A percentile compares a stretch with the other conserved stretches of the same genome.
These are phyloP conservation scores for Ondatra zibethicus DNA, from an alignment of 2,113 vertebrate genomes.

Conservation along the genomic window DNA sequence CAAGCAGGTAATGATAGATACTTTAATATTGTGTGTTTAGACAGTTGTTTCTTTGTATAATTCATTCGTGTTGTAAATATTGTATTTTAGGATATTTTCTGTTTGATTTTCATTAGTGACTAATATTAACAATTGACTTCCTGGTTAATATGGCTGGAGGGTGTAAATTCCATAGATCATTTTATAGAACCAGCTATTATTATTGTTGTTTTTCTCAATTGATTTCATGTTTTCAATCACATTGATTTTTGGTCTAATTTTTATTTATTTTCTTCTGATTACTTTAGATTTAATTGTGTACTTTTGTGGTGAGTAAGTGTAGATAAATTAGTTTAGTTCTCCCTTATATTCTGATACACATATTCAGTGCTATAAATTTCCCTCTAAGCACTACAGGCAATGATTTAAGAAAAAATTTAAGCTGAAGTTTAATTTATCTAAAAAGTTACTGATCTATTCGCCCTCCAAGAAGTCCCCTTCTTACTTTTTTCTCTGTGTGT, in stretches of 20 bases:
- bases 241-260: constrained; percentile 17
- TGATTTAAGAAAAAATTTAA: not conserved
- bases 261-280: not conserved
- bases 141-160: not conserved
- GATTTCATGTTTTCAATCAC: not conserved
- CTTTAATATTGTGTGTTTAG: not conserved
- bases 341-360: not conserved
- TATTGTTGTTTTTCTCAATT: not conserved
- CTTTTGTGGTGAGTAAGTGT: not conserved
- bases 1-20: not conserved
- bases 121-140: not conserved
- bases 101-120: not conserved
- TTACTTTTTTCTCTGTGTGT: not conserved
- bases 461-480: not conserved
- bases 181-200: not conserved
- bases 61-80: not conserved
- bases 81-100: not conserved
- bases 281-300: not conserved
- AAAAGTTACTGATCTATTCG: not conserved
- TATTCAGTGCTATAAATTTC: not conserved
- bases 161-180: not conserved
- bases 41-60: not conserved
- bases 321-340: not conserved
- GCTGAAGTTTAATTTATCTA: not conserved
- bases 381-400: not conserved